phyloP scores from a whole-genome alignment of 1,140 invertebrate genomes.

The Drosophila jambulina region DNA sequence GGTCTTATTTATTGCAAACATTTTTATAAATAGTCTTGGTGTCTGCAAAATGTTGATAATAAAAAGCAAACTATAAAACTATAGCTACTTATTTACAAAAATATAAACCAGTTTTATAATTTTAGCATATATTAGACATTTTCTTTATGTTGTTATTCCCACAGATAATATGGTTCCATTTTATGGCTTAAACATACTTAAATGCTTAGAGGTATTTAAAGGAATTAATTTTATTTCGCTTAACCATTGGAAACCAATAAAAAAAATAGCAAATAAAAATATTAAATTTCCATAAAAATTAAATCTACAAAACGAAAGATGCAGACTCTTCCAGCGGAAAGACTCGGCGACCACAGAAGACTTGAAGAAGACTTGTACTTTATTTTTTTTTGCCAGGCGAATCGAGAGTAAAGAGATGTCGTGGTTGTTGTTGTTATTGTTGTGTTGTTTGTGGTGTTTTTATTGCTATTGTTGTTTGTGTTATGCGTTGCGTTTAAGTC shows the following conservation, averaged over 20 bases:
- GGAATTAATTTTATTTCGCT: not conserved
- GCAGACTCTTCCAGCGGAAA: not conserved
- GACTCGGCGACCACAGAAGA: not conserved
- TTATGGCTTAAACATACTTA: not conserved
- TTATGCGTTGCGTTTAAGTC: constrained; percentile 80
- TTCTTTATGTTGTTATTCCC: not conserved
- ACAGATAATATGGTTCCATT: not conserved
- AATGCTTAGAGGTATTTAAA: not conserved
- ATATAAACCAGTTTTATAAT: constrained; percentile 6
- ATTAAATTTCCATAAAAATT: not conserved
- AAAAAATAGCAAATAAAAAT: not conserved
- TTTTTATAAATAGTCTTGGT: constrained; percentile 13
- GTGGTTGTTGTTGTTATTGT: constrained; percentile 32
- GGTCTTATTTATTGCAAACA: not conserved
- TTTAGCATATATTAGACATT: not conserved
- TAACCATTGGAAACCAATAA: not conserved
- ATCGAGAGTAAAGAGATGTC: constrained; percentile 37
- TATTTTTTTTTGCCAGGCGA: constrained; percentile 7
- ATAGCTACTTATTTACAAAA: not conserved
- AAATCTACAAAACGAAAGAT: constrained; percentile 9
- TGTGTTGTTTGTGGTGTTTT: constrained; percentile 41
- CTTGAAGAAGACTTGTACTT: constrained; percentile 12
- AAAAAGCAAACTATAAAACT: not conserved
- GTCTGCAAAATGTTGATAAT: not conserved
- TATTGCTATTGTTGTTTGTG: constrained; percentile 54